phyloP scores from a whole-genome alignment of 2,797 vertebrate species.

The Syndactyla subalaris region DNA sequence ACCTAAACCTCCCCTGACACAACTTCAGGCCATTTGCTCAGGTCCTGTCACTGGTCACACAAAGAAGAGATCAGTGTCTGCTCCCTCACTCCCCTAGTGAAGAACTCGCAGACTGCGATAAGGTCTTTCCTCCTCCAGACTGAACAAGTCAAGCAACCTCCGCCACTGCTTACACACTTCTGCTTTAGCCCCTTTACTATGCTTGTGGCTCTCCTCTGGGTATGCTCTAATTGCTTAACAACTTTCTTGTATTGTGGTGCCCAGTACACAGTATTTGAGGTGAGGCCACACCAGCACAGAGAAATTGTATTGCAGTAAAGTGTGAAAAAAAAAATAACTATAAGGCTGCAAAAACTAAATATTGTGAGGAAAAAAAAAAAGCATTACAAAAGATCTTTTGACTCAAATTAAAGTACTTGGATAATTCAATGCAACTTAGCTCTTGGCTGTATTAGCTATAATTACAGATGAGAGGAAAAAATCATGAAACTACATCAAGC shows the following conservation, averaged over 20 bases:
- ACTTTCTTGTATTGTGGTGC: not conserved
- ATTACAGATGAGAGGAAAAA: not conserved
- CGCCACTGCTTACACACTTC: not conserved
- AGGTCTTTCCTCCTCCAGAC: not conserved
- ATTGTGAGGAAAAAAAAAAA: not conserved
- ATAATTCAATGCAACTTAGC: not conserved
- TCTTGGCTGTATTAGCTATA: not conserved
- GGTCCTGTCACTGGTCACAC: not conserved
- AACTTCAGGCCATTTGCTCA: not conserved
- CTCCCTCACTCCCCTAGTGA: no score
- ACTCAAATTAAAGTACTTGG: not conserved
- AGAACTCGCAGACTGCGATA: not conserved
- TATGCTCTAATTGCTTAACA: no score
- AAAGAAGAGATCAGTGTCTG: no score
- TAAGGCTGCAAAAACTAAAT: not conserved
- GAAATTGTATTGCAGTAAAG: not conserved
- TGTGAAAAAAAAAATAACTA: not conserved
- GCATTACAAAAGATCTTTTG: not conserved
- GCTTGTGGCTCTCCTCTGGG: not conserved
- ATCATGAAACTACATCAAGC: accelerated
- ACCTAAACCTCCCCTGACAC: not conserved
- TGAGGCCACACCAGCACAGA: not conserved
- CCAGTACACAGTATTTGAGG: not conserved
- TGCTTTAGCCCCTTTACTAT: not conserved
- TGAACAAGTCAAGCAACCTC: not conserved